These are phyloP conservation scores for Dryomyza anilis DNA, from an alignment of 2,888 invertebrate species.

Conservation along the genomic window DNA sequence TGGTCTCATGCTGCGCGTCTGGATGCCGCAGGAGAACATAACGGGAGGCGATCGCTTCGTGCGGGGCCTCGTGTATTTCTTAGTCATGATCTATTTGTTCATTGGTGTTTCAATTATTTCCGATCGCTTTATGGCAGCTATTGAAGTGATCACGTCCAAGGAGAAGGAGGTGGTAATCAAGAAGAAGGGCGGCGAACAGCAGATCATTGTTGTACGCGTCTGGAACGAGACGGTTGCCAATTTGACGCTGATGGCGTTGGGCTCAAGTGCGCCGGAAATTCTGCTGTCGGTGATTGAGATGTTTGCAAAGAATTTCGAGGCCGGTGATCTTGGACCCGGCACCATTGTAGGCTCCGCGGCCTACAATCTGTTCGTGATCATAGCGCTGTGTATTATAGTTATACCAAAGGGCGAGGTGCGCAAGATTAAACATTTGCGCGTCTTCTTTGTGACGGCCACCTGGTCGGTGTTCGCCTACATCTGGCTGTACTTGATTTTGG, in stretches of 20 bases:
- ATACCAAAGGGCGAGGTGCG: conserved; percentile 90
- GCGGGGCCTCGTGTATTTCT: conserved; percentile 89
- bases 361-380: conserved; percentile 97
- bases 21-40: conserved; percentile 83
- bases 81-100: conserved; percentile 90
- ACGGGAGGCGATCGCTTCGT: conserved; percentile 77
- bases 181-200: conserved; percentile 83
- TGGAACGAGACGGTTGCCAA: conserved; percentile 99
- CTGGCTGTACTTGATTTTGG: conserved; percentile 95
- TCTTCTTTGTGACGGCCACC: conserved; percentile 96
- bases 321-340: conserved; percentile 96
- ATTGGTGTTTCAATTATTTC: conserved; percentile 99
- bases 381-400: conserved; percentile 90
- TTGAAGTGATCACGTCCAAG: conserved; percentile 98
- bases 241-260: conserved; percentile 96
- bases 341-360: conserved; percentile 99
- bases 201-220: conserved; percentile 89
- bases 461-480: conserved; percentile 99
- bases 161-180: conserved; percentile 94
- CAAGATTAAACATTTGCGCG: conserved; percentile 94
- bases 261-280: conserved; percentile 98
- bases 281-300: conserved; percentile 97
- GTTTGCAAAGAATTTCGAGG: conserved; percentile 91
- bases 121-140: conserved; percentile 98
- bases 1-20: conserved; percentile 86